Conservation (phyloP, 2,113 vertebrate genomes). For the Gymnocephalus cernua region DNA sequence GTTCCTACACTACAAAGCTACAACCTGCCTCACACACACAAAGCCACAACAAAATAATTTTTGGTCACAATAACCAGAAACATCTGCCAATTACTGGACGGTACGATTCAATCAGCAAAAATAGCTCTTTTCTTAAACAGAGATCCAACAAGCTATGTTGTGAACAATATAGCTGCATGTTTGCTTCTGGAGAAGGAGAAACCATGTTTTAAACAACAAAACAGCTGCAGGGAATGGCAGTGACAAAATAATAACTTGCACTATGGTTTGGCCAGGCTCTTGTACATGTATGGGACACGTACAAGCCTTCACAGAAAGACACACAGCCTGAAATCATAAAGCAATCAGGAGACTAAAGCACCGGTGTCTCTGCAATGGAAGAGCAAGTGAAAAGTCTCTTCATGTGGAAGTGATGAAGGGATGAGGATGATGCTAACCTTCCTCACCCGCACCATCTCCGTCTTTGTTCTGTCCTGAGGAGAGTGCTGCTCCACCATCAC, state of each 20-base stretch:
- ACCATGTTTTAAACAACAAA: not conserved
- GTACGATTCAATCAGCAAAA: not conserved
- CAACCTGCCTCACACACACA: not conserved
- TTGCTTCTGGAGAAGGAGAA: constrained; percentile 1
- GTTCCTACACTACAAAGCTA: not conserved
- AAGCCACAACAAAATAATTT: not conserved
- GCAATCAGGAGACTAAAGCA: not conserved
- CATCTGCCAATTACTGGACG: not conserved
- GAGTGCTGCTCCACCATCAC: constrained; percentile 86
- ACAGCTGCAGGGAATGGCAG: not conserved
- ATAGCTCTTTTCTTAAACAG: not conserved
- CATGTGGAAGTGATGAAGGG: constrained; percentile 22
- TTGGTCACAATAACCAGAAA: not conserved
- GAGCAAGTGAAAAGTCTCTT: constrained; percentile 4
- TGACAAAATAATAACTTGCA: not conserved
- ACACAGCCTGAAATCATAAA: constrained; percentile 21
- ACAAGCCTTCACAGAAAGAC: constrained; percentile 6
- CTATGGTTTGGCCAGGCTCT: not conserved
- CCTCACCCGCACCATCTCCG: constrained; percentile 93
- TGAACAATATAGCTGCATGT: not conserved
- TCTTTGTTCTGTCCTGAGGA: constrained; percentile 87
- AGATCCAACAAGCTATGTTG: not conserved
- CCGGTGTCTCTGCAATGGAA: not conserved
- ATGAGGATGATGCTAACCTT: constrained; percentile 90
- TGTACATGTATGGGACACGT: not conserved